phyloP scores from a whole-genome alignment of 2,888 invertebrate species.

The Maniola hyperantus region DNA sequence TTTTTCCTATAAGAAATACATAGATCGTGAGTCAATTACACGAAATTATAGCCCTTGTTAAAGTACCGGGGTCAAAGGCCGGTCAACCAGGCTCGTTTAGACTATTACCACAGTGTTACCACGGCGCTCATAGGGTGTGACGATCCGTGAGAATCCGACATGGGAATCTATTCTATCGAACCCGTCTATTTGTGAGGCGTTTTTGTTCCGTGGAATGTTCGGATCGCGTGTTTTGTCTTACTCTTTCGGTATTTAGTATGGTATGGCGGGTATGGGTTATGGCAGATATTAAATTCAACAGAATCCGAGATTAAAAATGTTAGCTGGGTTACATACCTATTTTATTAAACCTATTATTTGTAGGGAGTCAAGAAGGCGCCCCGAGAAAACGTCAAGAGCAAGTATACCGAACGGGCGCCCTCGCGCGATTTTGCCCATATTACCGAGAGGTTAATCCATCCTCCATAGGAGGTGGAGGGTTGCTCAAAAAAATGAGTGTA shows the following conservation, averaged over 20 bases:
- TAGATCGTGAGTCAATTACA: conserved; percentile 17
- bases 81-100: conserved; percentile 37
- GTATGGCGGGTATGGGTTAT: not conserved
- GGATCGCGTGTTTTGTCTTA: conserved; percentile 23
- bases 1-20: conserved; percentile 4
- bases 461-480: too few species aligned
- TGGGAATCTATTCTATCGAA: conserved; percentile 57
- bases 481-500: too few species aligned
- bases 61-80: conserved; percentile 40
- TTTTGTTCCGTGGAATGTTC: conserved; percentile 22
- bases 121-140: conserved; percentile 67
- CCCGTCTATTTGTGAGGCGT: conserved; percentile 24
- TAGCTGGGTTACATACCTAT: not conserved
- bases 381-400: too few species aligned
- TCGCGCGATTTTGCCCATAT: too few species aligned
- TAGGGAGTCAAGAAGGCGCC: too few species aligned
- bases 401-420: too few species aligned
- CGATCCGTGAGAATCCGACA: conserved; percentile 72
- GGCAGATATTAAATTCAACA: conserved; percentile 4
- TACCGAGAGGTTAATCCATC: too few species aligned
- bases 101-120: conserved; percentile 30
- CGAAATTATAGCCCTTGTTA: conserved; percentile 22
- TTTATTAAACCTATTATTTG: too few species aligned
- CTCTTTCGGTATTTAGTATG: conserved; percentile 6
- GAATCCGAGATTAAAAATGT: not conserved